Conservation (phyloP, 1,140 invertebrate genomes). For the Bombus superbus region DNA sequence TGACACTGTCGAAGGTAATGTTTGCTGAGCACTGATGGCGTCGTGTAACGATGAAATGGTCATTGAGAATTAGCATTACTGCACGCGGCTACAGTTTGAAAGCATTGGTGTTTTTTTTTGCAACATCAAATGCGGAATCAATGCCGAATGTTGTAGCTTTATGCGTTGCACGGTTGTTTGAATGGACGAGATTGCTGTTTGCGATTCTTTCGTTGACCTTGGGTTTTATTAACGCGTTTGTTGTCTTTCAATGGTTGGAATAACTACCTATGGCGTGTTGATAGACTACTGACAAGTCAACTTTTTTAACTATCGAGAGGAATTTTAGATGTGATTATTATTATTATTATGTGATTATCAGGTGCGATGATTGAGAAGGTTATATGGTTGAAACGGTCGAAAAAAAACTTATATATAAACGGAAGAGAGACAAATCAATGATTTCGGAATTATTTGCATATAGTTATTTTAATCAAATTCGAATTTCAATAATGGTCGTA, state of each 20-base stretch:
- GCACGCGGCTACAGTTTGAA: not conserved
- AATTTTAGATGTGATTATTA: too few species aligned
- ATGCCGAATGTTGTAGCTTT: not conserved
- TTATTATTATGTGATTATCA: too few species aligned
- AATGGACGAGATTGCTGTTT: not conserved
- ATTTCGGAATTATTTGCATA: too few species aligned
- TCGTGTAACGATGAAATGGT: conserved; percentile 43
- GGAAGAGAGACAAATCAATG: too few species aligned
- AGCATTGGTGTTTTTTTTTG: not conserved
- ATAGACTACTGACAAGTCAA: too few species aligned
- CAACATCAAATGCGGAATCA: not conserved
- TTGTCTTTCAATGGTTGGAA: not conserved
- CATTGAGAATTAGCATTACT: conserved; percentile 48
- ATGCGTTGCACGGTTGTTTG: not conserved
- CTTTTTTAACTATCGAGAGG: not conserved
- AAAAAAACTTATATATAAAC: too few species aligned
- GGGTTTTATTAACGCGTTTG: conserved; percentile 1
- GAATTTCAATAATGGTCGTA: too few species aligned
- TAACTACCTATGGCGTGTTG: not conserved
- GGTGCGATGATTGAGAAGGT: too few species aligned
- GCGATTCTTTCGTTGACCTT: not conserved
- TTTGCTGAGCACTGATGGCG: conserved; percentile 43
- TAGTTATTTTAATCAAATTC: too few species aligned
- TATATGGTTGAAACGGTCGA: too few species aligned
- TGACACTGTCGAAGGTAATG: conserved; percentile 32